Evolutionary conservation across 2,888 invertebrate genomes (phyloP), one percentile per base, ranked within the genome.

Genomic region (Trichopoda pennipes): DNA sequence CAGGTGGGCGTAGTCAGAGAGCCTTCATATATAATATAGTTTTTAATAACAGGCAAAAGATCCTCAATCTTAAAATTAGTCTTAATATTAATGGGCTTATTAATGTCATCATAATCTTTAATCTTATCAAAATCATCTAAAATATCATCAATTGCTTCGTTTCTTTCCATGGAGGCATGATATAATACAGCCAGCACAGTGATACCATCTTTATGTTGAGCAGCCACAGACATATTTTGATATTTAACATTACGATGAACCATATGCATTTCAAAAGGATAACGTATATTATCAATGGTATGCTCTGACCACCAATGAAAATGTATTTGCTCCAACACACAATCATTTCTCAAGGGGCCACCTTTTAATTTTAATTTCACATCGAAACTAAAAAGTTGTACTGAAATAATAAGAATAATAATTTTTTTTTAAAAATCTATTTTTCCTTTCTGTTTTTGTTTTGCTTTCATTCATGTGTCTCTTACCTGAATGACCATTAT

Each of bases 251-350:
- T 92, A 86, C 93, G 93, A 89, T 94, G 94, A 0, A 95, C 95
- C 66, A 95, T 92, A 87, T 95, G 95, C 78, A 93, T 89, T 89
- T 94, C 94, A 84, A 94, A 88, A 0, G 93, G 93, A 86, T 92
- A 93, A 80, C 94, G 94, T 12, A 92, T 92, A 12, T 93, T 93
- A 81, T 96, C 93, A 17, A 97, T 91, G 0, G 94, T 94, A 88
- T 97, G 97, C 88, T 97, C 97, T 0, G 96, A 95, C 63, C 94
- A 93, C 96, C 96, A 96, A 88, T 97, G 96, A 90, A 96, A 95
- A 88, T 96, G 96, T 64, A 96, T 91, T 89, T 96, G 95, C 75
- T 95, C 94, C 66, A 96, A 91, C 1, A 93, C 88, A 88, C 94
- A 96, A 10, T 88, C 87, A 7, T 85, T 84, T 2, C 58, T 21